Evolutionary conservation across 2,113 vertebrate species (phyloP).

Genomic region (Odocoileus virginianus): DNA sequence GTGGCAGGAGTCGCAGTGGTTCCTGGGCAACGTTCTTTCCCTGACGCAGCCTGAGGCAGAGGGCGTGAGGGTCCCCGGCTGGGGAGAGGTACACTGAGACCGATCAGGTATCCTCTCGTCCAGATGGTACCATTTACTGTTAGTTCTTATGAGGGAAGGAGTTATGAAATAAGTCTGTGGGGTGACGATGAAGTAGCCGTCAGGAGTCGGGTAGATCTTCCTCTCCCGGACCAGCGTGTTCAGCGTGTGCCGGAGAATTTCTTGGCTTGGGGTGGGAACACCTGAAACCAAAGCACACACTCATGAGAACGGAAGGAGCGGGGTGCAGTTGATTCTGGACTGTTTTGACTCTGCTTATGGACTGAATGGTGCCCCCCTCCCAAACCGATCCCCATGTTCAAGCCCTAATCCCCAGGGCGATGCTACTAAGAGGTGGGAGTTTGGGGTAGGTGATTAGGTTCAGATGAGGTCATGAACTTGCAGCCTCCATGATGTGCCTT

Average conservation of each 20-base stretch:
- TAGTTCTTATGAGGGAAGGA: slow-evolving; percentile 96
- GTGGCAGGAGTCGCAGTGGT: slow-evolving; percentile 93
- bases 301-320: not conserved
- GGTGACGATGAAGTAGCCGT: slow-evolving; percentile 98
- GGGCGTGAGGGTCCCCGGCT: slow-evolving; percentile 92
- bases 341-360: not conserved
- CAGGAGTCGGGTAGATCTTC: slow-evolving; percentile 96
- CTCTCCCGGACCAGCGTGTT: slow-evolving; percentile 96
- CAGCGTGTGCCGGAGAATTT: slow-evolving; percentile 95
- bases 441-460: not conserved
- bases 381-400: not conserved
- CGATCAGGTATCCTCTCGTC: slow-evolving; percentile 94
- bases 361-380: too few relatives aligned
- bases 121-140: slow-evolving; percentile 99
- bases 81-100: slow-evolving; percentile 94
- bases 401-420: not conserved
- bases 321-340: accelerated
- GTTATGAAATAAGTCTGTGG: slow-evolving; percentile 99
- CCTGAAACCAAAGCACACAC: slow-evolving; percentile 79
- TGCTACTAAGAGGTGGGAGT: not conserved
- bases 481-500: not conserved
- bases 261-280: slow-evolving; percentile 96
- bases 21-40: slow-evolving; percentile 92
- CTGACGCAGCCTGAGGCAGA: slow-evolving; percentile 93
- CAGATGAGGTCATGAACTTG: not conserved